Evolutionary conservation across 2,888 invertebrate genomes (phyloP), one percentile per base, ranked within the genome.

Genomic region (Embidobia sp.): DNA sequence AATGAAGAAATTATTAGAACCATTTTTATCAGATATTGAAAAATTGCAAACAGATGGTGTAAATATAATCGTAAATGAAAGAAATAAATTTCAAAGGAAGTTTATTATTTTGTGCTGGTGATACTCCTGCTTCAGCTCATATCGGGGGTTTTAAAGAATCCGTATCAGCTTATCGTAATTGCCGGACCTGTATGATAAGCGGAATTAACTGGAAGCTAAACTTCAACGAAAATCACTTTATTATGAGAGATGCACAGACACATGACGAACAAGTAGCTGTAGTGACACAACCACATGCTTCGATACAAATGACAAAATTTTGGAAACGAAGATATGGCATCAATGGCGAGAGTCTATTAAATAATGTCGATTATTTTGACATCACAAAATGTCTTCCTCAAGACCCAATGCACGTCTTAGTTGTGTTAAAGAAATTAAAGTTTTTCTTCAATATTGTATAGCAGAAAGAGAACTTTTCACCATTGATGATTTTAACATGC

Each of bases 351-450:
- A 57, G 66, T 53, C 31, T 53, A 6, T 61, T 72, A n/a, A 1
- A 2, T 8, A 5, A 22, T 26, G 18, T 70, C 37, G n/a, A 16
- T 2, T 1, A 31, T 33, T 51, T 59, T 13, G 64, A 78, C 19
- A 57, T 59, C 6, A 76, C 67, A 6, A 27, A 66, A 10, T 72
- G 57, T 48, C 15, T 78, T 8, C 78, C 78, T 10, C 78, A 78
- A 53, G 76, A 76, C 49, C 16, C n/a, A 4, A 79, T 78, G 79
- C 81, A 82, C 44, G 64, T 80, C n/a, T n/a, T n/a, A n/a, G n/a
- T 51, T 57, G 80, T 10, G 78, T 80, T 19, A 82, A 83, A 73
- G 79, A 79, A 8, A 51, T 53, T 15, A 44, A 55, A 76, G 11
- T 33, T 35, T 61, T 80, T 33, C 40, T 81, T 16, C 18, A 29